A percentile compares a stretch with the other conserved stretches of the same genome.
Evolutionary conservation across 1,140 invertebrate species (phyloP).

Genomic region (Pantala flavescens): DNA sequence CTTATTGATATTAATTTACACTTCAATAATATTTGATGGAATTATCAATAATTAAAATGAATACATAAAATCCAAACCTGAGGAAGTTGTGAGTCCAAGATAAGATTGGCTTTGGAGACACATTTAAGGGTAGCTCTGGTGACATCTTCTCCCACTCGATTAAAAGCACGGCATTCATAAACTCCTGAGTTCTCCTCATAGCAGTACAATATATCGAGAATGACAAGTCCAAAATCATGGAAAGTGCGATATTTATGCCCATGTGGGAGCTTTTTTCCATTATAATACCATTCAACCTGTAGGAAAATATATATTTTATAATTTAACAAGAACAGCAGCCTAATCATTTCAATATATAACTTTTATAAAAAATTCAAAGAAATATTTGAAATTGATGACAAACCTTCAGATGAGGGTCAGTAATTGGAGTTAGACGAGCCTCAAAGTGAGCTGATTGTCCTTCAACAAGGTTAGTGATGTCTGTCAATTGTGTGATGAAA

Average conservation of each 20-base stretch:
- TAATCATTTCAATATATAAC: too few species aligned
- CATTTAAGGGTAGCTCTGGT: slow-evolving; percentile 80
- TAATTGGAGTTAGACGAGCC: slow-evolving; percentile 76
- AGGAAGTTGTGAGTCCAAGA: slow-evolving; percentile 89
- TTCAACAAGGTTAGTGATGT: slow-evolving; percentile 73
- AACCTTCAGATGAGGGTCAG: slow-evolving; percentile 73
- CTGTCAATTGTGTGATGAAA: slow-evolving; percentile 77
- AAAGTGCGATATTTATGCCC: slow-evolving; percentile 91
- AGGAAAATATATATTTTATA: slow-evolving; percentile 11
- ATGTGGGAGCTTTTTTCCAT: slow-evolving; percentile 81
- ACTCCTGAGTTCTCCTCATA: slow-evolving; percentile 93
- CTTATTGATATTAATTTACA: too few species aligned
- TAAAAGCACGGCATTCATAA: slow-evolving; percentile 84
- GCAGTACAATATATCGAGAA: slow-evolving; percentile 91
- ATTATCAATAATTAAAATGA: neutral
- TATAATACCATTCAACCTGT: slow-evolving; percentile 85
- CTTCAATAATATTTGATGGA: slow-evolving; percentile 7
- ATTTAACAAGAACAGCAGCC: too few species aligned
- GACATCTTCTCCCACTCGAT: slow-evolving; percentile 79
- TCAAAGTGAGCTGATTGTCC: slow-evolving; percentile 93
- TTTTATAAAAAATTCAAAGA: too few species aligned
- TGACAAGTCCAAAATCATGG: slow-evolving; percentile 95
- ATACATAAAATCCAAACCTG: slow-evolving; percentile 39
- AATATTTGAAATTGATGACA: slow-evolving; percentile 11
- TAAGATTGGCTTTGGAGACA: slow-evolving; percentile 79